These are phyloP conservation scores for Mastomys coucha DNA, from an alignment of 2,113 vertebrate genomes.

Conservation along the genomic window DNA sequence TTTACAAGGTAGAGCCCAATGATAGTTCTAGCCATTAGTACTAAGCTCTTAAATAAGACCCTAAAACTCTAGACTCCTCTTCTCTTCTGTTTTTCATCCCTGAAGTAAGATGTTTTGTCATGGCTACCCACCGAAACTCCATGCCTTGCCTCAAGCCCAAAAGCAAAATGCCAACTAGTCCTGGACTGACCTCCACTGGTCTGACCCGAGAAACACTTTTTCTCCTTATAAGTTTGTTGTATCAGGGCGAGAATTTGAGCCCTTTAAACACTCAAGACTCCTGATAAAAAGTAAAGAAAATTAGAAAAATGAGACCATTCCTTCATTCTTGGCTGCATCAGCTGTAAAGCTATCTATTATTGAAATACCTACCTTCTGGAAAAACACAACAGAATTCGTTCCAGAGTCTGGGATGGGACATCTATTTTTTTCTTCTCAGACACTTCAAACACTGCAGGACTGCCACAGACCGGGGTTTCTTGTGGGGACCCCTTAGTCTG, in stretches of 20 bases:
- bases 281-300: background rate
- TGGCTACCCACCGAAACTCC: background rate
- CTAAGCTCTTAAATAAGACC: background rate
- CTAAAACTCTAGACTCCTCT: background rate
- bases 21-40: background rate
- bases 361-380: rapidly evolving
- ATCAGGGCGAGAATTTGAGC: background rate
- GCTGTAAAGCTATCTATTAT: background rate
- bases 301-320: background rate
- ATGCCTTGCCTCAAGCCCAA: background rate
- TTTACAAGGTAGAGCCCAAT: background rate
- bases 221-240: background rate
- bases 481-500: too few relatives aligned
- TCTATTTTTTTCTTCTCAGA: background rate
- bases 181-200: background rate
- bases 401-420: too few relatives aligned
- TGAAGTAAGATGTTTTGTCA: background rate
- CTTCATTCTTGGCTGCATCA: too few relatives aligned
- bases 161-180: background rate
- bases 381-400: background rate
- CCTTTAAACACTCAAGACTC: background rate
- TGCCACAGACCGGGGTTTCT: too few relatives aligned
- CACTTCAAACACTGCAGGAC: background rate
- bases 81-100: background rate
- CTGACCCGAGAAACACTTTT: background rate